These are phyloP conservation scores for Eurosta solidaginis DNA, from an alignment of 1,140 invertebrate species.

Conservation along the genomic window DNA sequence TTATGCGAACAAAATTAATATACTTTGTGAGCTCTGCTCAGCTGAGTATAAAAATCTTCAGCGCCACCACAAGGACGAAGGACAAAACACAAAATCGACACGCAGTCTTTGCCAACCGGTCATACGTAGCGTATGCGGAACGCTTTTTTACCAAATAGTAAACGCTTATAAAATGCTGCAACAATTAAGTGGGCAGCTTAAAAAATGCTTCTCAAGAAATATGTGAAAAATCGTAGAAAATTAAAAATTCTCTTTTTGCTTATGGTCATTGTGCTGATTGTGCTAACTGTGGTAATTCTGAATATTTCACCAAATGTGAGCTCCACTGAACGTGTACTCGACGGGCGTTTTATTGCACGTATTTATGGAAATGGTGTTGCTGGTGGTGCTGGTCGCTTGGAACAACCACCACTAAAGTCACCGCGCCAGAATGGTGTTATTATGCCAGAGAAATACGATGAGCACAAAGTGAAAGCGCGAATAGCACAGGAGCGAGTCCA, in stretches of 20 bases:
- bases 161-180: conserved; percentile 26
- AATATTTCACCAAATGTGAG: conserved; percentile 39
- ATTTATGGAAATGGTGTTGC: conserved; percentile 45
- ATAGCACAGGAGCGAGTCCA: conserved; percentile 54
- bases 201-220: conserved; percentile 57
- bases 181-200: not conserved
- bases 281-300: conserved; percentile 50
- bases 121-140: not conserved
- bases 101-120: not conserved
- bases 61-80: not conserved
- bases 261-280: conserved; percentile 49
- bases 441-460: conserved; percentile 58
- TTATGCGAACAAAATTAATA: too few relatives aligned
- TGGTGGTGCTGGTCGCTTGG: not conserved
- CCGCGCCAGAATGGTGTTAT: conserved; percentile 48
- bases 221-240: conserved; percentile 57
- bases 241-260: conserved; percentile 53
- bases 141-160: not conserved
- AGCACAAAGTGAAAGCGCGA: conserved; percentile 53
- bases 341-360: conserved; percentile 52
- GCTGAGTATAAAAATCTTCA: not conserved
- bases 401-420: conserved; percentile 38
- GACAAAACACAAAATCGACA: not conserved
- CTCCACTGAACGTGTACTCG: conserved; percentile 46
- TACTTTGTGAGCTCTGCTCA: too few relatives aligned